A percentile compares a stretch with the other conserved stretches of the same genome.
These are phyloP conservation scores for Lepidostoma basale DNA, from an alignment of 1,140 invertebrate species.

Conservation along the genomic window DNA sequence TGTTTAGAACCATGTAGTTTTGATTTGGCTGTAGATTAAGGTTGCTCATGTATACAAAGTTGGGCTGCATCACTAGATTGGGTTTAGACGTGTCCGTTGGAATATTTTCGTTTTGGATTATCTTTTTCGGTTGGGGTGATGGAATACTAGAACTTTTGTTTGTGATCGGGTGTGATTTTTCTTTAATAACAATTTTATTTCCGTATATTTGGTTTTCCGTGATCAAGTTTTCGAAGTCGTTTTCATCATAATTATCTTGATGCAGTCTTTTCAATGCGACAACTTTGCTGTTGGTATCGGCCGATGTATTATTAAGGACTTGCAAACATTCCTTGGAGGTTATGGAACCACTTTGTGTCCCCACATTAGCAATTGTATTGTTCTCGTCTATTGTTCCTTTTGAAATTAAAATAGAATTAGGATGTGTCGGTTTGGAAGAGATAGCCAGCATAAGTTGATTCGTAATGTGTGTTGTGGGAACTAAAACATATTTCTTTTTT, in stretches of 20 bases:
- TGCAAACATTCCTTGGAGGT: conserved; percentile 30
- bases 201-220: conserved; percentile 63
- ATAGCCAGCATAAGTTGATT: conserved; percentile 50
- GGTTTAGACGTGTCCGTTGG: not conserved
- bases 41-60: conserved; percentile 57
- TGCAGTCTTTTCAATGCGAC: conserved; percentile 56
- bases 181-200: conserved; percentile 62
- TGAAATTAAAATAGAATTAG: conserved; percentile 39
- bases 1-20: conserved; percentile 28
- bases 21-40: conserved; percentile 54
- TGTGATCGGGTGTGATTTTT: conserved; percentile 56
- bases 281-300: conserved; percentile 49
- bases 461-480: conserved; percentile 22
- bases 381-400: conserved; percentile 32
- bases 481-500: conserved; percentile 34
- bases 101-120: not conserved
- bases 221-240: conserved; percentile 61
- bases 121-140: not conserved
- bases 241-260: conserved; percentile 58
- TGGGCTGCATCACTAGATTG: conserved; percentile 51
- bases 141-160: conserved; percentile 46
- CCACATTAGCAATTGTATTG: not conserved
- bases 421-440: conserved; percentile 50
- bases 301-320: conserved; percentile 18
- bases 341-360: not conserved